Base-by-base conservation (phyloP, 2,113 vertebrate species). In the Myiopsitta monachus region DNA sequence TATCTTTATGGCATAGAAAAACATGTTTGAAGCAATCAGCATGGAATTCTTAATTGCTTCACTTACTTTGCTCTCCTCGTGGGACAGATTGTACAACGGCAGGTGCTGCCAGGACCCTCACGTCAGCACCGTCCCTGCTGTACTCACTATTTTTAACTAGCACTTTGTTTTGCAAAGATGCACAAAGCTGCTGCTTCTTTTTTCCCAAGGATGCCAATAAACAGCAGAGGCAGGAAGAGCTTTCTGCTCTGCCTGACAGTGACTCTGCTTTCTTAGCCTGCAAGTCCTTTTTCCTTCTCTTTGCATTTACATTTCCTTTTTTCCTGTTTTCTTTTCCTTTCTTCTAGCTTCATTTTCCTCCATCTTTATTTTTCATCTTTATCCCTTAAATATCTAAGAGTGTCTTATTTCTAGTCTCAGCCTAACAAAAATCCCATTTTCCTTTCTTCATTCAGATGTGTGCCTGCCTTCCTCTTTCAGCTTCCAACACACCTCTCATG, bases 21-120 rank as follows among this genome's bases (percentile, higher is more conserved):
- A 98, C 98, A 97, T 96, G 98, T 98, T 98, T 97, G 98, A 98
- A 99, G 98, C 99, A 98, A 98, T 99, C 98, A 98, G 98, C 98
- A 97, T 98, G 98, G 98, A 99, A 98, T 99, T 98, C 97, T 98
- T 99, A 99, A 99, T 99, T 99, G 99, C 98, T 98, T 97, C 98
- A 89, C 98, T 98, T 98, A 97, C 98, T 98, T 97, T 97, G 97
- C 97, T 95, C 98, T 95, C 97, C 98, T 98, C 98, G 26, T 97
- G 98, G 98, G 98, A 98, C 98, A 95, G 97, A 98, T 97, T 96
- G 98, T 96, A 93, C 82, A 59, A 96, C 88, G 26, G 95, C 95
- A 76, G 62, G 98, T 94, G 98, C 97, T 97, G 96, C 98, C 97
- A 98, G 98, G 98, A 98, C 98, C 97, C 94, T 96, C 89, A 7